These are phyloP conservation scores for Cololabis saira DNA, from an alignment of 2,113 vertebrate genomes.

Conservation along the genomic window DNA sequence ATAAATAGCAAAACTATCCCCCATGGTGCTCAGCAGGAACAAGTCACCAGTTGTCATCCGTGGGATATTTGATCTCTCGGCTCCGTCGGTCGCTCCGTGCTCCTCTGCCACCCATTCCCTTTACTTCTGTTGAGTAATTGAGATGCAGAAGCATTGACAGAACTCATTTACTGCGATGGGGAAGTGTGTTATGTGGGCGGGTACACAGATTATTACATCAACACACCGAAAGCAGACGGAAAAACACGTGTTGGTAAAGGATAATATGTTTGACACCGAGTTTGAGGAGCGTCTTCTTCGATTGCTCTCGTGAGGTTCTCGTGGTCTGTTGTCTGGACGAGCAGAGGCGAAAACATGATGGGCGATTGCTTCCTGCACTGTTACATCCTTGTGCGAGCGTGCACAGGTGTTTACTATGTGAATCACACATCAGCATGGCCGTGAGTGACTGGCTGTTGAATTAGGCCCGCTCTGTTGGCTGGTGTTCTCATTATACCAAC, in stretches of 20 bases:
- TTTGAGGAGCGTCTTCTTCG: constrained; percentile 66
- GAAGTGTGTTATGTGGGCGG: constrained; percentile 71
- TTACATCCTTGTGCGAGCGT: constrained; percentile 1
- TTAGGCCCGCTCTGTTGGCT: constrained; percentile 1
- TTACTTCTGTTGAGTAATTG: constrained; percentile 75
- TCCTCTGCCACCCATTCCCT: constrained; percentile 43
- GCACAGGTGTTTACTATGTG: constrained; percentile 45
- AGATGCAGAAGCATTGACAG: constrained; percentile 82
- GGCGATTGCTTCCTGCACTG: constrained; percentile 39
- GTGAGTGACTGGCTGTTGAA: constrained; percentile 17
- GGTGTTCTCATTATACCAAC: constrained; percentile 12
- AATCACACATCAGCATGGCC: constrained; percentile 7
- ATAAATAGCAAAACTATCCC: no score
- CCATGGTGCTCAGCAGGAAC: no score
- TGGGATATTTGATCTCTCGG: constrained; percentile 33
- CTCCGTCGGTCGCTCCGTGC: constrained; percentile 19
- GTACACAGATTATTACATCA: constrained; percentile 78
- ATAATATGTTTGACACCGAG: constrained; percentile 64
- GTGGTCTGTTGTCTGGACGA: constrained; percentile 27
- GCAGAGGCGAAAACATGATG: constrained; percentile 24
- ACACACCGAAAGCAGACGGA: constrained; percentile 32
- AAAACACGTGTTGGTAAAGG: constrained; percentile 35
- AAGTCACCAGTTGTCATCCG: constrained; percentile 13
- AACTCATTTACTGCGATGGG: constrained; percentile 80
- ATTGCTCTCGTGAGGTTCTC: constrained; percentile 56